phyloP scores from a whole-genome alignment of 2,113 vertebrate genomes.

The Girardinichthys multiradiatus region DNA sequence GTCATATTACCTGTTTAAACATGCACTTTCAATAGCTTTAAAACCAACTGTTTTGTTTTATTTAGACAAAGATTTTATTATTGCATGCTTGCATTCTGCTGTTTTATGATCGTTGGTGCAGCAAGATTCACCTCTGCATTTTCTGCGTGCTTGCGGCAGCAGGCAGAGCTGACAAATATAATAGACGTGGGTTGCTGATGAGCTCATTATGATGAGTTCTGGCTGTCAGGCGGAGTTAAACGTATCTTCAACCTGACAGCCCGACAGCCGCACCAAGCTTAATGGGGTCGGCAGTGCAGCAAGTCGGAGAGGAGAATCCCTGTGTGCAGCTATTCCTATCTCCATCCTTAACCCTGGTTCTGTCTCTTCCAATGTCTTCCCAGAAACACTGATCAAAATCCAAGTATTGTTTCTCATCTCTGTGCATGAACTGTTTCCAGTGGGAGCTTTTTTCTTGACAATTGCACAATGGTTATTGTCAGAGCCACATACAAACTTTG shows the following conservation, averaged over 20 bases:
- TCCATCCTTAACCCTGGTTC: slow-evolving; percentile 53
- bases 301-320: slow-evolving; percentile 47
- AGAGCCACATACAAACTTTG: neutral
- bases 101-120: neutral
- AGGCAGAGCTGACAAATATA: slow-evolving; percentile 20
- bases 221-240: slow-evolving; percentile 55
- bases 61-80: neutral
- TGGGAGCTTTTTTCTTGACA: slow-evolving; percentile 14
- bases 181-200: slow-evolving; percentile 44
- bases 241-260: slow-evolving; percentile 60
- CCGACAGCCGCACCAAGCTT: slow-evolving; percentile 44
- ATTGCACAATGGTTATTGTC: slow-evolving; percentile 33
- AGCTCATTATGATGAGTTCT: slow-evolving; percentile 59
- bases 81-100: neutral
- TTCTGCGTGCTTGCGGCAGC: slow-evolving; percentile 7
- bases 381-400: slow-evolving; percentile 26
- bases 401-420: slow-evolving; percentile 39
- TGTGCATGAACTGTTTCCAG: slow-evolving; percentile 35
- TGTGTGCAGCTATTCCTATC: slow-evolving; percentile 40
- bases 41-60: neutral
- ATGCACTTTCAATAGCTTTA: neutral
- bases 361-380: slow-evolving; percentile 18
- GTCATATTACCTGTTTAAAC: neutral
- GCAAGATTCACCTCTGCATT: slow-evolving; percentile 1
- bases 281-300: slow-evolving; percentile 57